Evolutionary conservation across 2,113 vertebrate genomes (phyloP).

Genomic region (Eurystomus gularis): DNA sequence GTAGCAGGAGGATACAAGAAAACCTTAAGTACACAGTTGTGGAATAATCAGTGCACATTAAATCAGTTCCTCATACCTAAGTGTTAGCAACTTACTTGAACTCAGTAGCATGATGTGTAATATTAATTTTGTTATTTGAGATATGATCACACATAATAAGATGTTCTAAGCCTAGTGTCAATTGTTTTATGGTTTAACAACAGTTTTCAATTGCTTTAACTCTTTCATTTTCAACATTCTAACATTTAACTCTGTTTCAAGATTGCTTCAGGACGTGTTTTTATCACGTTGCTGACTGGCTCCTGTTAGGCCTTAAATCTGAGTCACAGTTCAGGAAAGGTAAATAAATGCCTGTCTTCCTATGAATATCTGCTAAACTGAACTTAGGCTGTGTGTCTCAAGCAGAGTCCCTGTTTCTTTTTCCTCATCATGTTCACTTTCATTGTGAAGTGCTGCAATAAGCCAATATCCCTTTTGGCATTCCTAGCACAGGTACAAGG

Average conservation of each 20-base stretch:
- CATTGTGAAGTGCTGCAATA: not conserved
- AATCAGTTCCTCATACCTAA: not conserved
- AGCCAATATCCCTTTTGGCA: not conserved
- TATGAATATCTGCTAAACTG: not conserved
- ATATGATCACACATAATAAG: not conserved
- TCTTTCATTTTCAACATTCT: not conserved
- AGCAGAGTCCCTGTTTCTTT: not conserved
- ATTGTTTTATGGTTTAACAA: not conserved
- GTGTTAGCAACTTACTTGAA: not conserved
- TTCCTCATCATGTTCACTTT: not conserved
- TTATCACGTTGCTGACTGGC: not conserved
- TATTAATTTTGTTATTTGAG: not conserved
- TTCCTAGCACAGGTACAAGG: not conserved
- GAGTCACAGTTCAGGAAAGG: not conserved
- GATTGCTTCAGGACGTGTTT: not conserved
- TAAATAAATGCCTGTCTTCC: not conserved
- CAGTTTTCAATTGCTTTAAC: not conserved
- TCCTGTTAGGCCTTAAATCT: not conserved
- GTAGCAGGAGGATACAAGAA: not conserved
- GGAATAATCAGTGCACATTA: not conserved
- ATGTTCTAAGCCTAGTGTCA: not conserved
- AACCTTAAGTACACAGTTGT: not conserved
- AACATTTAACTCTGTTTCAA: not conserved
- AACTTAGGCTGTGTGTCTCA: not conserved
- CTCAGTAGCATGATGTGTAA: not conserved